Conservation (phyloP, 2,888 invertebrate species). For the Onchidella celtica region DNA sequence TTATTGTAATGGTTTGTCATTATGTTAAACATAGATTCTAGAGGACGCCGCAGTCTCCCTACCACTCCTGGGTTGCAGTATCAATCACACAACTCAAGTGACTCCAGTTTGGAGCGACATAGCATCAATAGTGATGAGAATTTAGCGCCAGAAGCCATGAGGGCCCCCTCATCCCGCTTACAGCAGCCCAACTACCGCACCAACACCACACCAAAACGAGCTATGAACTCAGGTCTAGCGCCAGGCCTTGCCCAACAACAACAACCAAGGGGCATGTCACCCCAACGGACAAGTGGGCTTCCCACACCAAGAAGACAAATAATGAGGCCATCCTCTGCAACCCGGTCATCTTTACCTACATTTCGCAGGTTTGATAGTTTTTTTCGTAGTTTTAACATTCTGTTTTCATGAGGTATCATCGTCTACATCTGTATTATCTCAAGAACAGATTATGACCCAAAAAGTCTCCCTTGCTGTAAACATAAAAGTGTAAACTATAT, state of each 20-base stretch:
- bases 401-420: no score
- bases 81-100: constrained; percentile 67
- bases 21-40: constrained; percentile 57
- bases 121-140: constrained; percentile 64
- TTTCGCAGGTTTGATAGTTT: constrained; percentile 64
- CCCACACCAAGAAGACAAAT: constrained; percentile 69
- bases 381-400: not conserved
- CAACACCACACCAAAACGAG: constrained; percentile 46
- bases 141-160: constrained; percentile 56
- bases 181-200: constrained; percentile 55
- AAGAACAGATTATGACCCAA: no score
- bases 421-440: no score
- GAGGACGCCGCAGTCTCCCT: constrained; percentile 68
- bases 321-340: constrained; percentile 63
- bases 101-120: constrained; percentile 70
- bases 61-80: constrained; percentile 68
- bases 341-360: constrained; percentile 64
- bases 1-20: no score
- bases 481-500: no score
- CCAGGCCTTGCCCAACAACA: constrained; percentile 38
- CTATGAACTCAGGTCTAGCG: constrained; percentile 51
- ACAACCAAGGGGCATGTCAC: constrained; percentile 59
- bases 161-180: constrained; percentile 53
- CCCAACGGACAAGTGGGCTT: constrained; percentile 70
- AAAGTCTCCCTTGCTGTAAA: no score